A percentile compares a stretch with the other conserved stretches of the same genome.
Evolutionary conservation across 2,797 vertebrate species (phyloP).

Genomic region (Iguana delicatissima): DNA sequence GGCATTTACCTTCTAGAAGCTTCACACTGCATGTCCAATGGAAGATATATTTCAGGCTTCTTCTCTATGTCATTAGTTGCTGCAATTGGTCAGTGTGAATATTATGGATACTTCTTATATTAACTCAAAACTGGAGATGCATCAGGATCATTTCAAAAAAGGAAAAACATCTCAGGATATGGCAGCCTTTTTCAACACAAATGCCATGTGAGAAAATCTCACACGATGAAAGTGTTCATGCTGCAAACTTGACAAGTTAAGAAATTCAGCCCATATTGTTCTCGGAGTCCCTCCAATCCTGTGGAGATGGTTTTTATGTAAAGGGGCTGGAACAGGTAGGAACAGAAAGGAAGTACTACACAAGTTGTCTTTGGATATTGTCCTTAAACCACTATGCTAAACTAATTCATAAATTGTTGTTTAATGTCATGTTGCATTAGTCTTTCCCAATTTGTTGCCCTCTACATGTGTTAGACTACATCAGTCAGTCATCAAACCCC

Average conservation of each 20-base stretch:
- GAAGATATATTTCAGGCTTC: not conserved
- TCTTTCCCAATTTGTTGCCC: too few relatives aligned
- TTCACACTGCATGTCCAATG: not conserved
- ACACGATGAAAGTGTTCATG: slow-evolving; percentile 7
- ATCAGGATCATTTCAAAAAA: not conserved
- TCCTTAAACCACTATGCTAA: too few relatives aligned
- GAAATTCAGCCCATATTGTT: not conserved
- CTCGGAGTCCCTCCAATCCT: too few relatives aligned
- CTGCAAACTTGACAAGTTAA: slow-evolving; percentile 1
- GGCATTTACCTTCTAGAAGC: not conserved
- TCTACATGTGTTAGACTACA: too few relatives aligned
- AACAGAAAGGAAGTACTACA: too few relatives aligned
- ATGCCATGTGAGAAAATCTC: not conserved
- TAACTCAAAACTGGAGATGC: slow-evolving; percentile 5
- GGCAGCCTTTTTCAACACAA: not conserved
- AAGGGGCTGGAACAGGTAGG: too few relatives aligned
- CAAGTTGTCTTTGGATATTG: too few relatives aligned
- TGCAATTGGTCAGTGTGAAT: not conserved
- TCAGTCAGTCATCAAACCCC: too few relatives aligned
- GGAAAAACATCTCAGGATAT: not conserved
- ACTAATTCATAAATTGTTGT: too few relatives aligned
- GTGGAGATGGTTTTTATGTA: too few relatives aligned
- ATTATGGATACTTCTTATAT: not conserved
- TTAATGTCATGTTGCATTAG: too few relatives aligned
- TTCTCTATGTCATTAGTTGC: not conserved